Base-by-base conservation (phyloP, 2,113 vertebrate genomes). In the Globicephala melas region DNA sequence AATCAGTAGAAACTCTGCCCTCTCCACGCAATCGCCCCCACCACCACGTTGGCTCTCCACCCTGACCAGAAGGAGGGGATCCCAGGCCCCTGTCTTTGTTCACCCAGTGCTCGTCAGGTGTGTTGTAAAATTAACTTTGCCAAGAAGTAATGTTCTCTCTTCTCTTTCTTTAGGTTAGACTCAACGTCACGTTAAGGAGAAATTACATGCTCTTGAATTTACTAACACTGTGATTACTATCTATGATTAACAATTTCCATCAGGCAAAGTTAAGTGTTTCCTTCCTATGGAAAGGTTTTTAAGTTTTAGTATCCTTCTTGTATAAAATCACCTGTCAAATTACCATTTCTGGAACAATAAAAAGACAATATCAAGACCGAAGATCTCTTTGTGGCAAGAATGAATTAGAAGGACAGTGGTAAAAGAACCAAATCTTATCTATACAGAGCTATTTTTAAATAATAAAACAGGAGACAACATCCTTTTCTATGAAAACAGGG, bases 171-270 rank as follows among this genome's bases (percentile, higher is more conserved):
- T 96, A 67, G 26, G 55, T 74, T 71, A 92, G 62, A 73, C 26
- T 36, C 31, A 11, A 80, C 50, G 38, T 76, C 96, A 98, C 95
- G 58, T 93, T 60, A 89, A 98, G 97, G 74, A 98, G 89, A 93
- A 91, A 96, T 96, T 97, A 98, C 74, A 96, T 82, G 76, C 91
- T 73, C 70, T 97, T 90, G 90, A 97, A 96, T 98, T 98, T 96
- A 98, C 94, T 98, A 98, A 92, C 85, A 95, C 26, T 68, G 80
- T 96, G 97, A 98, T 98, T 97, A 97, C 97, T 96, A 96, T 96
- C 97, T 97, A 63, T 95, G 94, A 97, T 97, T 97, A 98, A 98
- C 93, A 95, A 97, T 97, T 97, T 89, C 86, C 97, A 98, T 96
- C 95, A 94, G 92, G 85, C 63, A 97, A 88, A 98, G 41, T 94